A percentile compares a stretch with the other conserved stretches of the same genome.
These are phyloP conservation scores for Hippopotamus amphibius DNA, from an alignment of 2,113 vertebrate species.

Conservation along the genomic window DNA sequence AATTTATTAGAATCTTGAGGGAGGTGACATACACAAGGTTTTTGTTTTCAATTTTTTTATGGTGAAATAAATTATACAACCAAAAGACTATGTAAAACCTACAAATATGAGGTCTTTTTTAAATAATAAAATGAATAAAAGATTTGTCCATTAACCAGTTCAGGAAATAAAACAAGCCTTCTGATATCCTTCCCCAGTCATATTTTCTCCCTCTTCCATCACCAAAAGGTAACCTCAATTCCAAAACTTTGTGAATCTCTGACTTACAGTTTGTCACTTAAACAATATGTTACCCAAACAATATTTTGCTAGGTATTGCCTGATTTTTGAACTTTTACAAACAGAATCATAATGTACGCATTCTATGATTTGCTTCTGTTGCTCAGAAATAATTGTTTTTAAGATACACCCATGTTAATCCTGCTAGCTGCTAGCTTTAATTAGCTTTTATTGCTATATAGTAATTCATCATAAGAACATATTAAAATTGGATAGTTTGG, in stretches of 20 bases:
- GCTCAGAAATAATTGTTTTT: background rate
- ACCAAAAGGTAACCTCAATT: background rate
- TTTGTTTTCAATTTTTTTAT: background rate
- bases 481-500: background rate
- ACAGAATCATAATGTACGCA: background rate
- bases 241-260: background rate
- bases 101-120: background rate
- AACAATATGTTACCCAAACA: background rate
- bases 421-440: background rate
- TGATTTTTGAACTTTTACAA: background rate
- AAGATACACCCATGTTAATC: background rate
- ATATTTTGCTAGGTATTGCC: background rate
- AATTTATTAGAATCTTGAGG: background rate
- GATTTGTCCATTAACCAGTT: background rate
- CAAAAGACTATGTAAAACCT: background rate
- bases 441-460: background rate
- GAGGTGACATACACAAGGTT: background rate
- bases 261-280: background rate
- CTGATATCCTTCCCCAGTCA: background rate
- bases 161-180: slow-evolving; percentile 14
- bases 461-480: background rate
- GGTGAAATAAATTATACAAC: background rate
- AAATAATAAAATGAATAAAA: background rate
- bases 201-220: background rate
- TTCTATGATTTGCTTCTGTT: slow-evolving; percentile 1